Conservation (phyloP, 2,113 vertebrate genomes). For the Pelobates fuscus region DNA sequence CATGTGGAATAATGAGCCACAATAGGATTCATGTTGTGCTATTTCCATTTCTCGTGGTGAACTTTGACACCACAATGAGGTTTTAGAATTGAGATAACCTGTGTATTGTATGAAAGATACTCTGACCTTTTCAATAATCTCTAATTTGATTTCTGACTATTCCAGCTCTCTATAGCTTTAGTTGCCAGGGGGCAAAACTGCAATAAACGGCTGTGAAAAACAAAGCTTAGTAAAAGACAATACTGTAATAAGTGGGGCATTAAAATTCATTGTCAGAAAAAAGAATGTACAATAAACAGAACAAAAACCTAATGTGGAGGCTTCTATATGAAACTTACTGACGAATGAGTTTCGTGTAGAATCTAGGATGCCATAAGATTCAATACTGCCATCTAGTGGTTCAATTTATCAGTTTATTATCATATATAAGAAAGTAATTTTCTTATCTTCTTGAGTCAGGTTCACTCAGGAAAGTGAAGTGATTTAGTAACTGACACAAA, state of each 20-base stretch:
- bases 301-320: conserved; percentile 33
- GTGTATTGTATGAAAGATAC: conserved; percentile 43
- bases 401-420: not conserved
- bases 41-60: conserved; percentile 37
- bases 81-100: conserved; percentile 47
- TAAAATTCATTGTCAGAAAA: conserved; percentile 50
- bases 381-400: conserved; percentile 45
- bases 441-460: conserved; percentile 13
- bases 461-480: conserved; percentile 24
- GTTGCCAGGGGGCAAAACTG: conserved; percentile 39
- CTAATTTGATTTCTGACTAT: conserved; percentile 34
- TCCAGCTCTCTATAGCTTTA: conserved; percentile 31
- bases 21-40: conserved; percentile 40
- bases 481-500: conserved; percentile 27
- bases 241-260: conserved; percentile 50
- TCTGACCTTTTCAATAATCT: conserved; percentile 49
- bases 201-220: conserved; percentile 42
- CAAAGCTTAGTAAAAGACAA: conserved; percentile 42
- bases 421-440: conserved; percentile 7
- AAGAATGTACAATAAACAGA: conserved; percentile 45
- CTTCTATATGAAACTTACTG: conserved; percentile 19
- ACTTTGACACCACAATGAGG: conserved; percentile 43
- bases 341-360: not conserved
- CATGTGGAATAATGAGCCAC: conserved; percentile 44
- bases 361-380: not conserved